A percentile compares a stretch with the other conserved stretches of the same genome.
Evolutionary conservation across 2,113 vertebrate species (phyloP).

Genomic region (Physeter macrocephalus): DNA sequence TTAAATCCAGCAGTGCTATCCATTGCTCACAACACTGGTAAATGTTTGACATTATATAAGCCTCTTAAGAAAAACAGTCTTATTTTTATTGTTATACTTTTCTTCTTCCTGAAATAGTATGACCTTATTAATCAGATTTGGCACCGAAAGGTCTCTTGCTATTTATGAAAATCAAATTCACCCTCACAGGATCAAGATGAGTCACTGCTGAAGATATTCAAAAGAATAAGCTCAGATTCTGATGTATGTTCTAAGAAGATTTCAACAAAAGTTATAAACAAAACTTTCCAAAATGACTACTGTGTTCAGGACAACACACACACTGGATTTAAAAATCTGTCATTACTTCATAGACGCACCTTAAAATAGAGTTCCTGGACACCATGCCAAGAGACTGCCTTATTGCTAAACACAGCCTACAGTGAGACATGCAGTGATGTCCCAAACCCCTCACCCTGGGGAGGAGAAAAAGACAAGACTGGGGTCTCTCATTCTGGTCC

Average conservation of each 20-base stretch:
- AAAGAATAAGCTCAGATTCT: slow-evolving; percentile 4
- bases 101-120: slow-evolving; percentile 6
- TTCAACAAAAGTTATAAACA: slow-evolving; percentile 39
- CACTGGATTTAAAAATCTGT: background rate
- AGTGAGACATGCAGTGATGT: rapidly evolving
- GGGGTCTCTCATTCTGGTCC: background rate
- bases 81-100: background rate
- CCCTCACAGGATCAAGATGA: slow-evolving; percentile 30
- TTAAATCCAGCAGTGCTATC: background rate
- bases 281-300: slow-evolving; percentile 27
- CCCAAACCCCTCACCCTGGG: background rate
- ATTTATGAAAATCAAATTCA: slow-evolving; percentile 51
- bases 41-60: background rate
- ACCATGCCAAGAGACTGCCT: background rate
- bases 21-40: rapidly evolving
- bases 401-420: background rate
- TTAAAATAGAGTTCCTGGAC: background rate
- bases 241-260: slow-evolving; percentile 26
- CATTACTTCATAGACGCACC: background rate
- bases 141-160: slow-evolving; percentile 26
- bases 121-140: slow-evolving; percentile 50
- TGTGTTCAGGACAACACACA: background rate
- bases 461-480: background rate
- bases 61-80: background rate
- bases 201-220: slow-evolving; percentile 2